Conservation (phyloP, 2,888 invertebrate species). For the Coelopa pilipes region DNA sequence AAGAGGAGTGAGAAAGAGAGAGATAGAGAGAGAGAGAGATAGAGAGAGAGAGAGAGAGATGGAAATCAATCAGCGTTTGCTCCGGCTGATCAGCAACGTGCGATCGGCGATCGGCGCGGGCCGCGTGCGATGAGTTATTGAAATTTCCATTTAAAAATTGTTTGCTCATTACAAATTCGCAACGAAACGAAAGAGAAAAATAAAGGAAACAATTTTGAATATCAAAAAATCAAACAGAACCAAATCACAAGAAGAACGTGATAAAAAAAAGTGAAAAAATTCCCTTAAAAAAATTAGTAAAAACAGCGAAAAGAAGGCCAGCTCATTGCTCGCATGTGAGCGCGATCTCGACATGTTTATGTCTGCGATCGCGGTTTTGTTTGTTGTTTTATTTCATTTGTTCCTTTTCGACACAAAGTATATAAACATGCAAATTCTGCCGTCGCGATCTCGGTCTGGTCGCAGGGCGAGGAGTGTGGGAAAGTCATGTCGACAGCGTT, state of each 20-base stretch:
- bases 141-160: constrained; percentile 33
- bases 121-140: constrained; percentile 24
- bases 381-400: background rate
- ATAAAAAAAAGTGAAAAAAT: background rate
- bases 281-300: background rate
- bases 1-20: too few species aligned
- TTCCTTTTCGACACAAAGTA: too few species aligned
- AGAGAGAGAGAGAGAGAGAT: background rate
- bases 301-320: too few species aligned
- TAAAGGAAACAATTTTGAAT: background rate
- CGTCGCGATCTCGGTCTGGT: too few species aligned
- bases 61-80: constrained; percentile 14
- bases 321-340: background rate
- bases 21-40: too few species aligned
- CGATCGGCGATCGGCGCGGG: background rate
- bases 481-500: too few species aligned
- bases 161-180: background rate
- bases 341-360: background rate
- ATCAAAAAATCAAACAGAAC: background rate
- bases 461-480: too few species aligned
- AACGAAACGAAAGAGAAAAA: background rate
- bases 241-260: background rate
- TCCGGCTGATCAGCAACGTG: background rate
- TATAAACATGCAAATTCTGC: too few species aligned
- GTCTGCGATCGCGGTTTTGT: background rate